A percentile compares a stretch with the other conserved stretches of the same genome.
Conservation (phyloP, 2,888 invertebrate species). For the Buathra laborator region DNA sequence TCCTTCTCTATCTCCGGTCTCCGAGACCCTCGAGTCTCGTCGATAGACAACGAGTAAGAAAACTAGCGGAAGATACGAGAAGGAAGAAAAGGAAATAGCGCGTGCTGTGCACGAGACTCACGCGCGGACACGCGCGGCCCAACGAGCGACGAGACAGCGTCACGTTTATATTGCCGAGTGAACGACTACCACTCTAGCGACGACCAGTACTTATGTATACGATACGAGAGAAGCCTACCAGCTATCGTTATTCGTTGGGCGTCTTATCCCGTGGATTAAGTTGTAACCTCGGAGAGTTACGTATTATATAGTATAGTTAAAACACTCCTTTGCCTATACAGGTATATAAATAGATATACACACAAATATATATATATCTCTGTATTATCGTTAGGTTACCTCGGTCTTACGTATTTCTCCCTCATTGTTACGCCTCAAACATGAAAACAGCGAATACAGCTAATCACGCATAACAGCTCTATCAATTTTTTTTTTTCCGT, state of each 20-base stretch:
- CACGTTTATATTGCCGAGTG: slow-evolving; percentile 42
- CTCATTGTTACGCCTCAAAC: not conserved
- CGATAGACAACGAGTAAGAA: not conserved
- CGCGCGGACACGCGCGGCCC: slow-evolving; percentile 34
- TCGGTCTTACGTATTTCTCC: not conserved
- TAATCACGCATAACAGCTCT: slow-evolving; percentile 57
- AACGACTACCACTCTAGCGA: slow-evolving; percentile 65
- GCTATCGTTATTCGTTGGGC: slow-evolving; percentile 67
- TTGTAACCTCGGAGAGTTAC: slow-evolving; percentile 51
- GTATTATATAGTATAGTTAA: slow-evolving; percentile 22
- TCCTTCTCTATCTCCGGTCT: slow-evolving; percentile 34
- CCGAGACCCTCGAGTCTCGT: slow-evolving; percentile 38
- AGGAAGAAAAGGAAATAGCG: slow-evolving; percentile 9
- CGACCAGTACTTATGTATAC: slow-evolving; percentile 32
- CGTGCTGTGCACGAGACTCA: slow-evolving; percentile 42
- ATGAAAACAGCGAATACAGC: not conserved
- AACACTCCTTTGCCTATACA: slow-evolving; percentile 5
- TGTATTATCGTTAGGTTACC: not conserved
- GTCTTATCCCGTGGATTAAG: slow-evolving; percentile 54
- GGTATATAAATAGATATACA: not conserved
- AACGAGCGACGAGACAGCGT: slow-evolving; percentile 36
- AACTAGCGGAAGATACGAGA: not conserved
- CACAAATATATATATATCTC: not conserved
- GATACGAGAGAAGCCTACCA: slow-evolving; percentile 35
- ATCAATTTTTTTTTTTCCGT: slow-evolving; percentile 51